Evolutionary conservation across 2,113 vertebrate species (phyloP), one percentile per base, ranked within the genome.

Genomic region (Emydura subglobosa): DNA sequence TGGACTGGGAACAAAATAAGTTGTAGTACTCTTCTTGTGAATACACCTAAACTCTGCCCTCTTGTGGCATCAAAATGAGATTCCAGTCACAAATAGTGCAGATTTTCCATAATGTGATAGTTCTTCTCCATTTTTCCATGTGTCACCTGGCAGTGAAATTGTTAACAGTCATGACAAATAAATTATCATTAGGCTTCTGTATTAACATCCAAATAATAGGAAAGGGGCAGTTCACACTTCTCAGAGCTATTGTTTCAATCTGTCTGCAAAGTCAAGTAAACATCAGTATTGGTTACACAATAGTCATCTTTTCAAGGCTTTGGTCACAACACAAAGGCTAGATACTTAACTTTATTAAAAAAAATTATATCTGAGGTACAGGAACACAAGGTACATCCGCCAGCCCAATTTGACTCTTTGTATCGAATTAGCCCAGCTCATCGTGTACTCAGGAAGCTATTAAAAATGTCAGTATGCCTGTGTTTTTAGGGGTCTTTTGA

Each of bases 91-190:
- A 85, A 5, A 3, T 5, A 57, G 3, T 89, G 49, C 39, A 78
- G 87, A 80, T 72, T 93, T 13, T 57, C 91, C 3, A 39, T 12
- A n/a, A 68, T 68, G 74, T 55, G 72, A 90, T 42, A 42, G 39
- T 16, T 91, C 93, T 22, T 85, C 55, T 95, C 85, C 4, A 29
- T 85, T 88, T 16, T 87, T 91, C 82, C 82, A 55, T 92, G n/a
- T 5, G 61, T 84, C 76, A 91, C 47, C 24, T 83, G 94, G 82
- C 72, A 76, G 5, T 25, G 72, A 44, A 42, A 44, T 76, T 39
- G 21, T 74, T 42, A 42, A 72, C 10, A 74, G 12, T 12, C 10
- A 6, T 44, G 72, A 76, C 10, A 25, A 44, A 76, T 39, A 13
- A 24, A 25, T 25, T 76, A 42, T 42, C 24, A 25, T 44, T 44